A percentile compares a stretch with the other conserved stretches of the same genome.
Evolutionary conservation across 2,113 vertebrate genomes (phyloP).

Genomic region (Sciurus niger): DNA sequence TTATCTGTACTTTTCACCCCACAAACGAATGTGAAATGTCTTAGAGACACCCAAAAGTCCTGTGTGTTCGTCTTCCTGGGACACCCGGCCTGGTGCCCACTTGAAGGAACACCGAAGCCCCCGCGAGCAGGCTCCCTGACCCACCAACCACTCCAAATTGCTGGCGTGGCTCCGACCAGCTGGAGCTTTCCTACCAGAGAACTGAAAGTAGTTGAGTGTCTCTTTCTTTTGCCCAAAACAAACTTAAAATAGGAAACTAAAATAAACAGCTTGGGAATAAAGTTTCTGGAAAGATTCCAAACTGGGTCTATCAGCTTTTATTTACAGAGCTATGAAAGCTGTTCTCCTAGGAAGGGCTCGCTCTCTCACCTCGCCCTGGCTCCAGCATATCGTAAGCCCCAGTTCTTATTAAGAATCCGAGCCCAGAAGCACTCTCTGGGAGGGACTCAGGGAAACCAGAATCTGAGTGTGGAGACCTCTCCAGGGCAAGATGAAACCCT

Average conservation of each 20-base stretch:
- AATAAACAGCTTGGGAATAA: constrained; percentile 80
- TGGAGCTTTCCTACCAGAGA: constrained; percentile 50
- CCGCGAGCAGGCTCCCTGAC: neutral
- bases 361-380: neutral
- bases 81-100: accelerated
- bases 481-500: neutral
- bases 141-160: neutral
- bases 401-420: neutral
- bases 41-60: neutral
- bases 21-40: neutral
- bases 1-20: neutral
- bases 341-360: constrained; percentile 5
- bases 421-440: neutral
- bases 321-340: constrained; percentile 65
- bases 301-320: constrained; percentile 67
- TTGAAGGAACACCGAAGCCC: neutral
- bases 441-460: neutral
- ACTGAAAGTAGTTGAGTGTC: neutral
- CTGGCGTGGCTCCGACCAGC: neutral
- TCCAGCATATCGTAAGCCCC: neutral
- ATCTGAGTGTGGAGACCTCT: accelerated
- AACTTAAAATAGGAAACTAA: constrained; percentile 78
- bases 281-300: constrained; percentile 78
- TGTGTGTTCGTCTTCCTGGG: neutral
- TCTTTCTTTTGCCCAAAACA: constrained; percentile 73